Percentiles rank a stretch among this genome's conserved stretches.
These are phyloP conservation scores for Geotria australis DNA, from an alignment of 2,797 vertebrate species.

Conservation along the genomic window DNA sequence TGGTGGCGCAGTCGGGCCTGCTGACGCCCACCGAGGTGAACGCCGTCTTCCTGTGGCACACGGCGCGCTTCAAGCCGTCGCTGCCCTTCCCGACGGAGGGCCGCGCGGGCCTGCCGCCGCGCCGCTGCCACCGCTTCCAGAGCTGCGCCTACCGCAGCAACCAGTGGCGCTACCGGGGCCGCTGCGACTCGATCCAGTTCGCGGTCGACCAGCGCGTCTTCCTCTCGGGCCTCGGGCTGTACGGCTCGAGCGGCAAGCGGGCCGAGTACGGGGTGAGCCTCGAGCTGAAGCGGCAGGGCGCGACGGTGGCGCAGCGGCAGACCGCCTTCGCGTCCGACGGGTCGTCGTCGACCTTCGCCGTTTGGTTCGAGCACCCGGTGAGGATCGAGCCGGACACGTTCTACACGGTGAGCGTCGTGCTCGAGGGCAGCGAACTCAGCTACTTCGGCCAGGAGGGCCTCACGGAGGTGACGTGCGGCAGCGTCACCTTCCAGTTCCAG, in stretches of 20 bases:
- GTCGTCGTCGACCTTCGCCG: constrained; percentile 54
- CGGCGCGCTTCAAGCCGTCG: constrained; percentile 51
- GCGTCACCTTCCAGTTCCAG: constrained; percentile 92
- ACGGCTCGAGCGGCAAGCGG: constrained; percentile 62
- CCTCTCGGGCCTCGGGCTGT: constrained; percentile 56
- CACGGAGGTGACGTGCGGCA: constrained; percentile 83
- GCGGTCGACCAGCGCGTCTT: constrained; percentile 72
- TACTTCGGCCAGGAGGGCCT: constrained; percentile 96
- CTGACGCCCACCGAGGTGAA: constrained; percentile 79
- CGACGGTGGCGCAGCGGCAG: constrained; percentile 40
- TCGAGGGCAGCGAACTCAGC: constrained; percentile 82
- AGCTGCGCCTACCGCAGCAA: constrained; percentile 80
- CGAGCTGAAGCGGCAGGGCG: constrained; percentile 68
- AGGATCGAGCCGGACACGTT: constrained; percentile 81
- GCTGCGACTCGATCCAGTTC: constrained; percentile 94
- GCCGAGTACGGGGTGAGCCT: constrained; percentile 66
- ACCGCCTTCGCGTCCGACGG: constrained; percentile 67
- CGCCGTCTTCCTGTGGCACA: constrained; percentile 89
- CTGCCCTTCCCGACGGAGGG: constrained; percentile 40
- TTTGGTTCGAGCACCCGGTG: constrained; percentile 85
- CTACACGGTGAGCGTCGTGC: constrained; percentile 67
- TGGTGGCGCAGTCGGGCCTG: constrained; percentile 60
- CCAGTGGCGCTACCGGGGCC: constrained; percentile 83
- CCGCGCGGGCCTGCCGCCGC: constrained; percentile 35
- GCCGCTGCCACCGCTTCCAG: constrained; percentile 68